Percentiles rank a stretch among this genome's conserved stretches.
Conservation (phyloP, 2,888 invertebrate species). For the Machimus atricapillus region DNA sequence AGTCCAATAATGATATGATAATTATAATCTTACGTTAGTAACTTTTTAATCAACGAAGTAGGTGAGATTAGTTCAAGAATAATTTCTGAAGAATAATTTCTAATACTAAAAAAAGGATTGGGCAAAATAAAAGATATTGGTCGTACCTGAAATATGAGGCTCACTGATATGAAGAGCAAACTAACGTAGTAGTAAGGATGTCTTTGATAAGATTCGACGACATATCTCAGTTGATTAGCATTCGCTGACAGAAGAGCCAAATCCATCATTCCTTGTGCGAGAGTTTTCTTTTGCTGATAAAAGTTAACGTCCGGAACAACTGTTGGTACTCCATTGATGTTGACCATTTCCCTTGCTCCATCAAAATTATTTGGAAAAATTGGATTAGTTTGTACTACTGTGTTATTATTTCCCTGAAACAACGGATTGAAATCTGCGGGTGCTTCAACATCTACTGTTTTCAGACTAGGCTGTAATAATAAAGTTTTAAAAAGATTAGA, state of each 20-base stretch:
- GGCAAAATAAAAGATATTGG: not conserved
- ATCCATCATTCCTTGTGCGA: slow-evolving; percentile 94
- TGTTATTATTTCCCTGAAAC: not conserved
- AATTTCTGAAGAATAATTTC: too few relatives aligned
- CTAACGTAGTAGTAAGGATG: slow-evolving; percentile 83
- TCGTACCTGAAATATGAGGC: slow-evolving; percentile 78
- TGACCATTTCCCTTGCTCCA: not conserved
- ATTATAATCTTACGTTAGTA: not conserved
- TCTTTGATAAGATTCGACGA: slow-evolving; percentile 71
- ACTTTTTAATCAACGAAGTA: not conserved
- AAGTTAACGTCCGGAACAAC: slow-evolving; percentile 78
- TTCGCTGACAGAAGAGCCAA: slow-evolving; percentile 87
- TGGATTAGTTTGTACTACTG: not conserved
- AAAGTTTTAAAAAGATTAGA: not conserved
- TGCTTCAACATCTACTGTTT: not conserved
- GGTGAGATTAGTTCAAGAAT: not conserved
- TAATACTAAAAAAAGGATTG: not conserved
- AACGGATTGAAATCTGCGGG: not conserved
- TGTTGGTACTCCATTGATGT: slow-evolving; percentile 49
- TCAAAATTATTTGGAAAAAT: not conserved
- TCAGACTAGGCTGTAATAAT: not conserved
- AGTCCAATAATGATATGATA: not conserved
- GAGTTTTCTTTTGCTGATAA: slow-evolving; percentile 88
- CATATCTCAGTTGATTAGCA: slow-evolving; percentile 87
- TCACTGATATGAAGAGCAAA: slow-evolving; percentile 74